phyloP scores from a whole-genome alignment of 2,113 vertebrate genomes.

The Casuarius casuarius region DNA sequence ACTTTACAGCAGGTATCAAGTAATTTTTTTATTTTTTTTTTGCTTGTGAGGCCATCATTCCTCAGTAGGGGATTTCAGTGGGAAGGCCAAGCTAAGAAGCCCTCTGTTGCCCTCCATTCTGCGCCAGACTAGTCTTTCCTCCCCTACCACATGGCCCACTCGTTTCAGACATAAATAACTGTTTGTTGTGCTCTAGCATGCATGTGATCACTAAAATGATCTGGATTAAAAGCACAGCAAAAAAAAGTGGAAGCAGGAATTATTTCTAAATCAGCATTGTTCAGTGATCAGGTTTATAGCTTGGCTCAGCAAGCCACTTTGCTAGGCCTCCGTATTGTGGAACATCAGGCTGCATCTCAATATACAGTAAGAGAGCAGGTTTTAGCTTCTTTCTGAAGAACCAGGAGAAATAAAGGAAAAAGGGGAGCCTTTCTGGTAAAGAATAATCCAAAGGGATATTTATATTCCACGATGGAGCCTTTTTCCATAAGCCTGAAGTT shows the following conservation, averaged over 20 bases:
- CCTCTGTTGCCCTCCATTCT: neutral
- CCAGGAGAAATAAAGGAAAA: neutral
- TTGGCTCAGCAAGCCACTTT: neutral
- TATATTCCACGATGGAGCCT: neutral
- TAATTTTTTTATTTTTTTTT: neutral
- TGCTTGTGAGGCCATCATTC: neutral
- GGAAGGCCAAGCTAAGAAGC: neutral
- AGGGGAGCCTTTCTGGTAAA: neutral
- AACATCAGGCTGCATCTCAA: neutral
- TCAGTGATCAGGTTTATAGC: neutral
- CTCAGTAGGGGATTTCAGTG: neutral
- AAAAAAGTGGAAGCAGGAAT: neutral
- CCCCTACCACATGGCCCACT: neutral
- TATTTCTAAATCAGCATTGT: neutral
- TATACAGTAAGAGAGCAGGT: neutral
- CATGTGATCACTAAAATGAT: neutral
- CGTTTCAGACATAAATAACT: neutral
- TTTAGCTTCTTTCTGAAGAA: neutral
- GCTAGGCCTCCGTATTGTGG: rapidly evolving
- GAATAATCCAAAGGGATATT: neutral
- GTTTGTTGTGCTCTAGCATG: neutral
- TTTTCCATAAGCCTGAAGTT: neutral
- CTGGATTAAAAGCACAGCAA: neutral
- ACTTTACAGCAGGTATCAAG: neutral
- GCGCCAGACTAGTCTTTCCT: neutral